Base-by-base conservation (phyloP, 2,797 vertebrate species). In the Buphagus erythrorhynchus region DNA sequence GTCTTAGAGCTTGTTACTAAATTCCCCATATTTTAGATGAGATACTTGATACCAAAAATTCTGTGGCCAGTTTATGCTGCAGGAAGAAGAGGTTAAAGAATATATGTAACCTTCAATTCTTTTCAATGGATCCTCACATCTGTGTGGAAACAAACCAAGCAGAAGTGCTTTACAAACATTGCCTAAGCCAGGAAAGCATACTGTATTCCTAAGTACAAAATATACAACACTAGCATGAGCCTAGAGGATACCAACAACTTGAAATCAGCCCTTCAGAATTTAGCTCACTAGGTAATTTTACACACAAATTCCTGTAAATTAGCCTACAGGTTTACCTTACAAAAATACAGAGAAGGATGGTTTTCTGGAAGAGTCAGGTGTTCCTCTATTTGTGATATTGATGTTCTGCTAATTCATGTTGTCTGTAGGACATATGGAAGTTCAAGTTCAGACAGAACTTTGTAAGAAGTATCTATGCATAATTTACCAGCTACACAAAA, bases 271-370 rank as follows among this genome's bases (percentile, higher is more conserved):
- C n/a, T 77, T 77, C 49, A 51, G 43, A 72, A 33, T 46, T 76
- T 48, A 77, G 5, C 12, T 76, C 10, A 18, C 13, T 22, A 51
- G 3, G 9, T 38, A 63, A 38, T 3, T 43, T 62, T 36, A 16
- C 31, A 19, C 3, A 29, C 11, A 57, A 40, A 40, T 40, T 40
- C 40, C 15, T 40, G 15, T 2, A 79, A 62, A 26, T 35, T 31
- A 75, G 1, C 9, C 33, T 62, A 10, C 18, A 71, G 18, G 2
- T 75, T 48, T 55, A 13, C 15, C 6, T 67, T 19, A 65, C 4
- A 55, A 38, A 63, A 82, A 33, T 6, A 54, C 1, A 2, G 12
- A 52, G 9, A 35, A 81, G 2, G 2, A 33, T 10, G 2, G 2
- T 22, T 54, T 92, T 75, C 36, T 61, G 17, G 7, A 25, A 33